Conservation (phyloP, 2,113 vertebrate genomes). For the Lates calcarifer region DNA sequence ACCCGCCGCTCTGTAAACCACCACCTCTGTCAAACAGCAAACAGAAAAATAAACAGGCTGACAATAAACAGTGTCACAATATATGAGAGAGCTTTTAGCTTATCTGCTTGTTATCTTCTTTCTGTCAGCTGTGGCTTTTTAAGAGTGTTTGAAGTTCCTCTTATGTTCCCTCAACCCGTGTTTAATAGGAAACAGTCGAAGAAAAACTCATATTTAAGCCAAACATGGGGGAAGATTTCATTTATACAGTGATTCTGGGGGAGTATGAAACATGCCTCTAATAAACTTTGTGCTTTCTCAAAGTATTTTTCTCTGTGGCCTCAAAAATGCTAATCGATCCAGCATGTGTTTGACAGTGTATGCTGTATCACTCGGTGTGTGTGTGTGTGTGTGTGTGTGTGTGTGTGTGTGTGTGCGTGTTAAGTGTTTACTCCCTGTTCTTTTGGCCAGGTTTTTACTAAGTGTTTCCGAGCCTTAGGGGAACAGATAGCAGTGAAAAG, state of each 20-base stretch:
- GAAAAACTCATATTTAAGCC: slow-evolving; percentile 16
- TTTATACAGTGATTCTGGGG: slow-evolving; percentile 53
- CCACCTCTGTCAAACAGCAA: slow-evolving; percentile 7
- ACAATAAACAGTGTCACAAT: neutral
- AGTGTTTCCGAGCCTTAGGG: slow-evolving; percentile 64
- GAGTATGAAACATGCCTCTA: slow-evolving; percentile 58
- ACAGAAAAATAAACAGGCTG: slow-evolving; percentile 5
- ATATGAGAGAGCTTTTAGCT: neutral
- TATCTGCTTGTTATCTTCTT: neutral
- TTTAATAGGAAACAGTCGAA: slow-evolving; percentile 49
- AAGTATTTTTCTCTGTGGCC: slow-evolving; percentile 59
- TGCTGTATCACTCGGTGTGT: slow-evolving; percentile 10
- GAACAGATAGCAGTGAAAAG: slow-evolving; percentile 59
- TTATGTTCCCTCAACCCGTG: neutral
- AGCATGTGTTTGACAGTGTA: slow-evolving; percentile 65
- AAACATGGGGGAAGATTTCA: slow-evolving; percentile 37
- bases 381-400: slow-evolving; percentile 22
- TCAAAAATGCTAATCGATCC: slow-evolving; percentile 74
- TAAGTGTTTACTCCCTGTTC: slow-evolving; percentile 60
- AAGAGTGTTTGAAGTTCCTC: slow-evolving; percentile 8
- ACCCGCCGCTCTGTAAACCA: slow-evolving; percentile 6
- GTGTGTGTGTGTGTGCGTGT: slow-evolving; percentile 22
- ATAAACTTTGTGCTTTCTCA: slow-evolving; percentile 63
- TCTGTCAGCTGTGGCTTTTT: slow-evolving; percentile 15
- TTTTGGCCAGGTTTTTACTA: slow-evolving; percentile 62